Percentiles rank a stretch among this genome's conserved stretches.
These are phyloP conservation scores for Otolemur crassicaudatus DNA, from an alignment of 2,797 vertebrate species.

Conservation along the genomic window DNA sequence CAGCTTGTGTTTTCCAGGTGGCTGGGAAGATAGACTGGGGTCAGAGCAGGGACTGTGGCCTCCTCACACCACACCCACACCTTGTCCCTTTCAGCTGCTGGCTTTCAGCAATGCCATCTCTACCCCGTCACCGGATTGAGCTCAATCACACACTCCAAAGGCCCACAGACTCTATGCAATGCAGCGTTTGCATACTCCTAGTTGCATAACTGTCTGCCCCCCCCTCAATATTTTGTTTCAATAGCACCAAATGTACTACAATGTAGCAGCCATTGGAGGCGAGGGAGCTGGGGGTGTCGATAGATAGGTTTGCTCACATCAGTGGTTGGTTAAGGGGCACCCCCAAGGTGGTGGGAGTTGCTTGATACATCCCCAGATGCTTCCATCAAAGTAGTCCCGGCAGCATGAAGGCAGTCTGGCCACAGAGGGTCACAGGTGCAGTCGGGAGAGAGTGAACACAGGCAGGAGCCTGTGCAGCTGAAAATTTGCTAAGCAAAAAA, in stretches of 20 bases:
- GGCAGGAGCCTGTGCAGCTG: rapidly evolving
- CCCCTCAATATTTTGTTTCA: background rate
- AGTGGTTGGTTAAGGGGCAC: background rate
- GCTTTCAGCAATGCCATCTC: background rate
- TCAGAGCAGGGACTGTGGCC: background rate
- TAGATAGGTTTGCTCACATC: background rate
- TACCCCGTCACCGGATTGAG: background rate
- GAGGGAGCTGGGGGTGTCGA: background rate
- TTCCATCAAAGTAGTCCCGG: background rate
- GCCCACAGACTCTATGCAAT: background rate
- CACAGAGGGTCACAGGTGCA: background rate
- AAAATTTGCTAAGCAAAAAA: background rate
- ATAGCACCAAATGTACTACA: background rate
- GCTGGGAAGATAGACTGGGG: background rate
- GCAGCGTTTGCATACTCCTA: background rate
- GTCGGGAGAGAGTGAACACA: background rate
- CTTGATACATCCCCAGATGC: background rate
- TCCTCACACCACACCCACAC: rapidly evolving
- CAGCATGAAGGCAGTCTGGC: background rate
- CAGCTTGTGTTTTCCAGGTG: background rate
- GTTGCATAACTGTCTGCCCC: background rate
- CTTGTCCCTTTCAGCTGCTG: background rate
- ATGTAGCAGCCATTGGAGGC: background rate
- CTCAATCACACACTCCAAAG: background rate
- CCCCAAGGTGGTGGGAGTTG: background rate